Percentiles rank a stretch among this genome's conserved stretches.
phyloP scores from a whole-genome alignment of 2,888 invertebrate species.

The Limnephilus auricula region DNA sequence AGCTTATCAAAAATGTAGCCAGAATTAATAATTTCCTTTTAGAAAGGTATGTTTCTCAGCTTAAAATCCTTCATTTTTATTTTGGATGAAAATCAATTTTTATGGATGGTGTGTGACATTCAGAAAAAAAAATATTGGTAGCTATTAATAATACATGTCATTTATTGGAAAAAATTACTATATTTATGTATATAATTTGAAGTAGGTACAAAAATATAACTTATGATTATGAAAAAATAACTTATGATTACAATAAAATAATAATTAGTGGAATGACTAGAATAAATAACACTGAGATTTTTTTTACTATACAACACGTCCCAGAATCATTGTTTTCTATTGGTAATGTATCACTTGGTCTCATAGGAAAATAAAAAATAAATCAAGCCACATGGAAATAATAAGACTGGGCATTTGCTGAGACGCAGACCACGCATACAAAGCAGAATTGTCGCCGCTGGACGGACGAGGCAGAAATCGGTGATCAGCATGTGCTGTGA shows the following conservation, averaged over 20 bases:
- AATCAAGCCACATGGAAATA: neutral
- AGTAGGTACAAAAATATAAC: neutral
- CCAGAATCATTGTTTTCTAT: neutral
- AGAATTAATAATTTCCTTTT: too few species aligned
- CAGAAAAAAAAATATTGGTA: neutral
- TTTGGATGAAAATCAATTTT: too few species aligned
- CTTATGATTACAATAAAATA: neutral
- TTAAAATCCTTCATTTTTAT: too few species aligned
- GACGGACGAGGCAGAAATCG: too few species aligned
- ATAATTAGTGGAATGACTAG: neutral
- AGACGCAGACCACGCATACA: too few species aligned
- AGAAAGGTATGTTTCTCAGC: too few species aligned
- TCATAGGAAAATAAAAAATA: neutral
- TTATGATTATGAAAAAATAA: neutral
- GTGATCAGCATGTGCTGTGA: too few species aligned
- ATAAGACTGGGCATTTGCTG: too few species aligned
- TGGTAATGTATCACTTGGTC: slow-evolving; percentile 2
- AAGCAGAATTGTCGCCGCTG: too few species aligned
- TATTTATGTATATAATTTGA: neutral
- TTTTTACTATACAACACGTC: neutral
- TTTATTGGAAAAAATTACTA: neutral
- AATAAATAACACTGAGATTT: neutral
- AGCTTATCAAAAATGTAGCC: too few species aligned
- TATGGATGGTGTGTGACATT: too few species aligned
- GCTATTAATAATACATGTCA: neutral